Base-by-base conservation (phyloP, 2,888 invertebrate genomes). In the Eupithecia subumbrata region DNA sequence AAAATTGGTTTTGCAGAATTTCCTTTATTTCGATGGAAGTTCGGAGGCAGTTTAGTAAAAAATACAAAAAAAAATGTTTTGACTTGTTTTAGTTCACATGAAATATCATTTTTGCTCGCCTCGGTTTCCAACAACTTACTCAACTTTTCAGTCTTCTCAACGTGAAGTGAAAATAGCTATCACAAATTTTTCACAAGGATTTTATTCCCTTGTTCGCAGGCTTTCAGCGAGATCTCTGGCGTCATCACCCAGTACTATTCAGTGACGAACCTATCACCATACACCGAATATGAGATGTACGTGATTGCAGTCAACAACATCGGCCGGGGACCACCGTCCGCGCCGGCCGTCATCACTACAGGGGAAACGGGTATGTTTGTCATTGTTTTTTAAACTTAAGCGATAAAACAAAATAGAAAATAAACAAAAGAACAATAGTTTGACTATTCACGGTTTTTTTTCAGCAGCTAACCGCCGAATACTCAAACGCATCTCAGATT, bases 241-340 rank as follows among this genome's bases (percentile, higher is more conserved):
- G 98, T 99, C 85, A 98, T 98, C 86, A 98, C 98, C 68, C 98
- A 97, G 96, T 98, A 98, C 93, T 98, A 98, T 93, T 97, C 98
- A 63, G 98, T 99, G 73, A 96, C 98, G 75, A 97, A 97, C 83
- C 95, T 99, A 78, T 98, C 98, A 80, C 98, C 99, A 0, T 99
- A 98, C 93, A 99, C 99, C 8, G 98, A 98, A 90, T 99, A 99
- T 93, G 98, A 99, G 92, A 98, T 99, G 96, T 98, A 97, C 90
- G 98, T 99, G 82, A 97, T 98, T 83, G 99, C 99, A 37, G 98
- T 98, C 73, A 99, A 99, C 95, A 97, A 97, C 91, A 98, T 99
- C 82, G 99, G 99, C 66, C 96, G 98, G 78, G 99, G 99, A 56
- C 97, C 97, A 56, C 97, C 98, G 4, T 99, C 99, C 80, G 95